Conservation (phyloP, 2,797 vertebrate genomes). For the Erethizon dorsatum region DNA sequence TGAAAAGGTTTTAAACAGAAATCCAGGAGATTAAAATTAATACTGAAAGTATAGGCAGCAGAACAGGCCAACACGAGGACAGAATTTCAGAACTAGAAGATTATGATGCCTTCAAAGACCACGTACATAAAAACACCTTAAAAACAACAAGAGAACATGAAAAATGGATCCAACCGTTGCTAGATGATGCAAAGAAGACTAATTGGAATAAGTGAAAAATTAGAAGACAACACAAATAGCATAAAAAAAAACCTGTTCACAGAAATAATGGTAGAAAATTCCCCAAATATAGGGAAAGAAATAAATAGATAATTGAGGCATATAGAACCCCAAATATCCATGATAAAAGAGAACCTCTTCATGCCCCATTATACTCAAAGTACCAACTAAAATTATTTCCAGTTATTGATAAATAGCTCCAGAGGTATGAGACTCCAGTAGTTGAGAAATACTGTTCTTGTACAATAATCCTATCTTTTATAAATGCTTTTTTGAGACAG, state of each 20-base stretch:
- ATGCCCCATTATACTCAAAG: neutral
- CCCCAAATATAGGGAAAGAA: neutral
- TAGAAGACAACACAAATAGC: neutral
- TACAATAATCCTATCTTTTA: neutral
- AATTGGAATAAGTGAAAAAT: neutral
- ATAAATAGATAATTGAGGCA: neutral
- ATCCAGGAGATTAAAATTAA: neutral
- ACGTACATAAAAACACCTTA: neutral
- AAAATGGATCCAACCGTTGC: neutral
- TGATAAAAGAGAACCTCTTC: neutral
- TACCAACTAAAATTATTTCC: neutral
- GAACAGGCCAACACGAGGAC: neutral
- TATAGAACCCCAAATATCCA: neutral
- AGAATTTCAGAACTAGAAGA: neutral
- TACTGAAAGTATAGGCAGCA: neutral
- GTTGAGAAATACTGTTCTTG: neutral
- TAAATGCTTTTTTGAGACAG: neutral
- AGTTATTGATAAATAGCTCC: neutral
- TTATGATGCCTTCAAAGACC: neutral
- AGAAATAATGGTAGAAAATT: neutral
- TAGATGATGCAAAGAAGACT: neutral
- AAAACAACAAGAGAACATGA: neutral
- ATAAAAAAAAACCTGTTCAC: neutral
- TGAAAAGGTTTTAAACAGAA: neutral
- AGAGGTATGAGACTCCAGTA: neutral